Evolutionary conservation across 2,113 vertebrate genomes (phyloP).

Genomic region (Alouatta palliata): DNA sequence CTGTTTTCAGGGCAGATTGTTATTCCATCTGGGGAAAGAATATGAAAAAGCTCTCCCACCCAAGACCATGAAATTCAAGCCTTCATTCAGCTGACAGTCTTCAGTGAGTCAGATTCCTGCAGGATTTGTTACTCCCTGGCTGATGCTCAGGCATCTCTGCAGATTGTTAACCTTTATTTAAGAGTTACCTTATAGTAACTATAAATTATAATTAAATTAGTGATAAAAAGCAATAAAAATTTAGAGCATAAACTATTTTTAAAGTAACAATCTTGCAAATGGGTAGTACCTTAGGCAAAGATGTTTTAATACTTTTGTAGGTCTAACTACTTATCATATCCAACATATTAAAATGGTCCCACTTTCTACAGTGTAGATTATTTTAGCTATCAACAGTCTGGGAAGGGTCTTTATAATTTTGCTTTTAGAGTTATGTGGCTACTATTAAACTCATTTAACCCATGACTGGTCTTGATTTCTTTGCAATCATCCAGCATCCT

Average conservation of each 20-base stretch:
- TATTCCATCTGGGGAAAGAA: constrained; percentile 26
- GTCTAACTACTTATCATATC: not conserved
- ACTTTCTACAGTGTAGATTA: not conserved
- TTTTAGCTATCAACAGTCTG: constrained; percentile 22
- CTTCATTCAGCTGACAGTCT: constrained; percentile 11
- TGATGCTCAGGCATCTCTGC: not conserved
- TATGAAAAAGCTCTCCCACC: not conserved
- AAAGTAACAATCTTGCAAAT: not conserved
- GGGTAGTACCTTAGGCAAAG: not conserved
- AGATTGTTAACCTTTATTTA: not conserved
- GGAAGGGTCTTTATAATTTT: not conserved
- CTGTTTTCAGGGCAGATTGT: constrained; percentile 1
- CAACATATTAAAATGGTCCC: not conserved
- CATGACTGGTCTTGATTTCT: not conserved
- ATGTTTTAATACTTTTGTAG: not conserved
- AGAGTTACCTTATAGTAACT: constrained; percentile 3
- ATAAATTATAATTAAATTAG: not conserved
- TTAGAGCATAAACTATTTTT: not conserved
- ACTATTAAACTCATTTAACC: not conserved
- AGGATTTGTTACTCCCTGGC: not conserved
- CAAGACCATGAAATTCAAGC: not conserved
- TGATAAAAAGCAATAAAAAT: not conserved
- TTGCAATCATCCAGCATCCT: not conserved
- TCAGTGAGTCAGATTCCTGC: not conserved
- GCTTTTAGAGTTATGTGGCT: constrained; percentile 3